These are phyloP conservation scores for Rhagoletis zephyria DNA, from an alignment of 1,140 invertebrate genomes.

Conservation along the genomic window DNA sequence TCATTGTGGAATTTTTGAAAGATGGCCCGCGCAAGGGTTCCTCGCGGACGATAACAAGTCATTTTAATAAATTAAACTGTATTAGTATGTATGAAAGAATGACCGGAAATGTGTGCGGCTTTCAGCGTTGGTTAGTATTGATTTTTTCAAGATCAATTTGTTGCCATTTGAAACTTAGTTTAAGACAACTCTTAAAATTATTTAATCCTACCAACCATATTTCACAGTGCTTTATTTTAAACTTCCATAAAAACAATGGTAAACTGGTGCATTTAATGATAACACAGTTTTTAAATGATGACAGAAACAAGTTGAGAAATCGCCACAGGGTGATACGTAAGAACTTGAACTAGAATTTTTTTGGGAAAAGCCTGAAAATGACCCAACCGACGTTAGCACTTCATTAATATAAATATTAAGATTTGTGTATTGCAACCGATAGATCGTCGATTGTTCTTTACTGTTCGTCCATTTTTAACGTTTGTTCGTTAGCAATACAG, in stretches of 20 bases:
- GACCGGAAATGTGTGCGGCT: slow-evolving; percentile 14
- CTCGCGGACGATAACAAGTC: slow-evolving; percentile 72
- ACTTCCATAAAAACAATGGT: not conserved
- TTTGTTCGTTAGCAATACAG: no score
- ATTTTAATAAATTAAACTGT: slow-evolving; percentile 27
- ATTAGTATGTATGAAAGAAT: slow-evolving; percentile 3
- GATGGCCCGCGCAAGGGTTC: slow-evolving; percentile 77
- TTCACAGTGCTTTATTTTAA: slow-evolving; percentile 15
- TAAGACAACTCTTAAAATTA: not conserved
- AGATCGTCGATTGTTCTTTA: no score
- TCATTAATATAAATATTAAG: no score
- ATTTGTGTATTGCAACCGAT: no score
- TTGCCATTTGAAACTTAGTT: not conserved
- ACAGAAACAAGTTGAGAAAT: not conserved
- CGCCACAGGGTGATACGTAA: not conserved
- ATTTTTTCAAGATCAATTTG: slow-evolving; percentile 42
- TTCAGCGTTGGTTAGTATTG: slow-evolving; percentile 33
- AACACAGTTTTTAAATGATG: slow-evolving; percentile 11
- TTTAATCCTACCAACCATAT: not conserved
- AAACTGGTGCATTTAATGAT: not conserved
- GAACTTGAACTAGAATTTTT: not conserved
- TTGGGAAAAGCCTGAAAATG: not conserved
- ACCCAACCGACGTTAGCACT: no score
- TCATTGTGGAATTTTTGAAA: slow-evolving; percentile 80
- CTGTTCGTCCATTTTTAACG: no score